These are phyloP conservation scores for Struthio camelus DNA, from an alignment of 2,113 vertebrate species.

Conservation along the genomic window DNA sequence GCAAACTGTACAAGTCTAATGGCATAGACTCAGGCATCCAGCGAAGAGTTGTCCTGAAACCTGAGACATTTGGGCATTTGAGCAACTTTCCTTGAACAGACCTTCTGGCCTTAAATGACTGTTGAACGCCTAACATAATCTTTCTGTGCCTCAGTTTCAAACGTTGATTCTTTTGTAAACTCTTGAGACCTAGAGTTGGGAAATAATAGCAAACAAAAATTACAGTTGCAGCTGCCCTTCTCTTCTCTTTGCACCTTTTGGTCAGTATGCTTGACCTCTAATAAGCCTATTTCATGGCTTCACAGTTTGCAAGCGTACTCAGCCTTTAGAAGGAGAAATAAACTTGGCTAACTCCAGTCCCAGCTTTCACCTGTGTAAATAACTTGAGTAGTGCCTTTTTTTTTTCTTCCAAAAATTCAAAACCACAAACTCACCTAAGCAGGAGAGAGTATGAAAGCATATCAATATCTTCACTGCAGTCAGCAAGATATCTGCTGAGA, in stretches of 20 bases:
- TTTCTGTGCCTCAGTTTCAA: background rate
- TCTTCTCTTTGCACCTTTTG: background rate
- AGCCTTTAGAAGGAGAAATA: background rate
- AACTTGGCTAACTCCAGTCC: background rate
- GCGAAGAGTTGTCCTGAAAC: background rate
- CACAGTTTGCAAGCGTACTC: background rate
- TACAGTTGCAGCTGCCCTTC: background rate
- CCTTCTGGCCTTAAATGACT: background rate
- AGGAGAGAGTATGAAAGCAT: background rate
- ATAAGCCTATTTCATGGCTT: background rate
- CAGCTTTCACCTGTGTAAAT: background rate
- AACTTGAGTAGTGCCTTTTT: background rate
- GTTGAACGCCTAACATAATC: background rate
- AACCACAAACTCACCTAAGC: background rate
- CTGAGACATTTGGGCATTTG: background rate
- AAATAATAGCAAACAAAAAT: background rate
- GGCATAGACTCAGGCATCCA: background rate
- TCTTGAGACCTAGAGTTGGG: background rate
- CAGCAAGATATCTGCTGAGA: background rate
- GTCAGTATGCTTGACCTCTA: background rate
- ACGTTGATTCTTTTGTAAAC: background rate
- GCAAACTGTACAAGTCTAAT: background rate
- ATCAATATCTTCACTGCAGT: background rate
- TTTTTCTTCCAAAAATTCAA: background rate
- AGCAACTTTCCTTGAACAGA: background rate